Conservation (phyloP, 2,113 vertebrate species). For the Oophaga pumilio region DNA sequence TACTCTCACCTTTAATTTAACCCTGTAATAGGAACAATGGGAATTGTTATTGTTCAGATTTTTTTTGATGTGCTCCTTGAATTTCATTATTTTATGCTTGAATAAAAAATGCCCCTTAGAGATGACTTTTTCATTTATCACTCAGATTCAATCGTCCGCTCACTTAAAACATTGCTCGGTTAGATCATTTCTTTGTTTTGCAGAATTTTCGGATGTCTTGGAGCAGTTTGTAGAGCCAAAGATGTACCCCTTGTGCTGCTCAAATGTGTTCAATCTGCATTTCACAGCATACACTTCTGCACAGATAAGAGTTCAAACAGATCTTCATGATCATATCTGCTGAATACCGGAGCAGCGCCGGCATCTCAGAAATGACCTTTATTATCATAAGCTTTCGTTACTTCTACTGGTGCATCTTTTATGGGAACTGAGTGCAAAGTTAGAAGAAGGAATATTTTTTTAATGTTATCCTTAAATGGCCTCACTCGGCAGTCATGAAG, state of each 20-base stretch:
- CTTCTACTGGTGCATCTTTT: neutral
- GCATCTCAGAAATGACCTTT: neutral
- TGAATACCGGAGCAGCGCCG: neutral
- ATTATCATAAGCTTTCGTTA: neutral
- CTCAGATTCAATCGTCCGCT: neutral
- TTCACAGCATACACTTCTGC: neutral
- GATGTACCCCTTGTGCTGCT: neutral
- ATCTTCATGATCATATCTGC: conserved; percentile 1
- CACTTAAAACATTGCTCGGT: neutral
- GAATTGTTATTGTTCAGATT: neutral
- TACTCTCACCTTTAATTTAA: neutral
- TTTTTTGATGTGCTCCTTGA: neutral
- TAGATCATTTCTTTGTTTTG: neutral
- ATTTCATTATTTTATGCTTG: neutral
- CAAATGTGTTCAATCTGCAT: neutral
- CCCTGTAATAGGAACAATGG: neutral
- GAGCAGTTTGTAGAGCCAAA: neutral
- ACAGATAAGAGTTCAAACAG: neutral
- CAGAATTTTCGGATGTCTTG: neutral
- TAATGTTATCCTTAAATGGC: neutral
- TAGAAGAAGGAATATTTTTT: neutral
- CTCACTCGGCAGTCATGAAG: neutral
- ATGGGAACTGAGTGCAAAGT: neutral
- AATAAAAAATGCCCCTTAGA: neutral
- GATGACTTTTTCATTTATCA: neutral